Evolutionary conservation across 2,797 vertebrate genomes (phyloP).

Genomic region (Melanotaenia parkinsoni): DNA sequence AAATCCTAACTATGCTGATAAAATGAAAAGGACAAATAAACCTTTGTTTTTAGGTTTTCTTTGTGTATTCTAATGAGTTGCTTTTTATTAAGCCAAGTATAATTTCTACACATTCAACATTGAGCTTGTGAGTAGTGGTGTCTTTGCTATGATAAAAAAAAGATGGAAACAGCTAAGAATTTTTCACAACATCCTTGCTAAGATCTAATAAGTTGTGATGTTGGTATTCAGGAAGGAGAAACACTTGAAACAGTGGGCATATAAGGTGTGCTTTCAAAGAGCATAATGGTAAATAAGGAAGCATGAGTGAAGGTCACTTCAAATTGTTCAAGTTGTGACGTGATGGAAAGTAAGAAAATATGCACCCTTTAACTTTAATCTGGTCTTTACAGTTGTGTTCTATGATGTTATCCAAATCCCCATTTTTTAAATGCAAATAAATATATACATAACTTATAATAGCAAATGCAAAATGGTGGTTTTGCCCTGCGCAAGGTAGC

Average conservation of each 20-base stretch:
- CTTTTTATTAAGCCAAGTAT: neutral
- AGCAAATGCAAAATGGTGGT: no score
- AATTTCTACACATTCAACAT: slow-evolving; percentile 7
- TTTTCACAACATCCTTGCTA: neutral
- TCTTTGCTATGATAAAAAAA: neutral
- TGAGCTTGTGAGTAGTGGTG: neutral
- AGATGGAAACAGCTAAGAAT: neutral
- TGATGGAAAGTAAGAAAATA: no score
- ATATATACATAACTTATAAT: no score
- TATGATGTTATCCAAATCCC: no score
- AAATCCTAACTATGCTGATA: slow-evolving; percentile 26
- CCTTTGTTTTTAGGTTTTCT: slow-evolving; percentile 40
- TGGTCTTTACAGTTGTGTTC: no score
- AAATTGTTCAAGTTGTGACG: no score
- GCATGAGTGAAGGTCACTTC: neutral
- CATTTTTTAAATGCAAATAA: no score
- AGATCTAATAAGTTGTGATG: slow-evolving; percentile 2
- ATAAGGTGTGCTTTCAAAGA: slow-evolving; percentile 1
- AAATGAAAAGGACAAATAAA: slow-evolving; percentile 34
- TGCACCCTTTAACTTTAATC: no score
- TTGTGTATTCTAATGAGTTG: neutral
- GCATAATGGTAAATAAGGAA: neutral
- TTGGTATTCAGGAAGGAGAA: slow-evolving; percentile 13
- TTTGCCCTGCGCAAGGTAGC: no score
- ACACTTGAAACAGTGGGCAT: neutral